These are phyloP conservation scores for Piaya cayana DNA, from an alignment of 2,113 vertebrate genomes.

Conservation along the genomic window DNA sequence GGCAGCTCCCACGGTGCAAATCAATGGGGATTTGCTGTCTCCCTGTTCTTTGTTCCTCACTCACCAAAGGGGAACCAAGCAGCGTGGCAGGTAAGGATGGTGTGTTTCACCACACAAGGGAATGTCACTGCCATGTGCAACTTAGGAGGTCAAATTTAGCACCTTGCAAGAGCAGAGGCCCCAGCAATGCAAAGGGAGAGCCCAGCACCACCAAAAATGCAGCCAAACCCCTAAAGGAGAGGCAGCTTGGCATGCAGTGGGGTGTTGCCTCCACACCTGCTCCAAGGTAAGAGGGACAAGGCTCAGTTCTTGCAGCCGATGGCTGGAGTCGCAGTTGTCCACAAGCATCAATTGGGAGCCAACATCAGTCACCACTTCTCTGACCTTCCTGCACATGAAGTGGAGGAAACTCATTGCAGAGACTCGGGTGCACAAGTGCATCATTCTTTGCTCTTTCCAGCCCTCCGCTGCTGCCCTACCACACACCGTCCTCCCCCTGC, in stretches of 20 bases:
- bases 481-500: background rate
- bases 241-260: background rate
- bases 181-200: rapidly evolving
- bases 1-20: background rate
- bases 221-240: rapidly evolving
- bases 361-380: background rate
- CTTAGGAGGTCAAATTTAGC: background rate
- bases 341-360: background rate
- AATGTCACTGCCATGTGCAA: rapidly evolving
- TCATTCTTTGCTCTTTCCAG: background rate
- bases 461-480: background rate
- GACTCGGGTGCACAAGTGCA: background rate
- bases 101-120: background rate
- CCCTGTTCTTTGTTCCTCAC: background rate
- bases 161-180: background rate
- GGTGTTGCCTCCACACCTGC: background rate
- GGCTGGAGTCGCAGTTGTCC: background rate
- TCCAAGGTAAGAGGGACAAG: background rate
- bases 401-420: rapidly evolving
- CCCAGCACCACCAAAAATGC: rapidly evolving
- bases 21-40: background rate
- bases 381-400: background rate
- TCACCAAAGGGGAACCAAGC: background rate
- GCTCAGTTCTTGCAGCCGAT: background rate
- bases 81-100: rapidly evolving